Percentiles rank a stretch among this genome's conserved stretches.
Evolutionary conservation across 1,140 invertebrate genomes (phyloP).

Genomic region (Ooceraea biroi): DNA sequence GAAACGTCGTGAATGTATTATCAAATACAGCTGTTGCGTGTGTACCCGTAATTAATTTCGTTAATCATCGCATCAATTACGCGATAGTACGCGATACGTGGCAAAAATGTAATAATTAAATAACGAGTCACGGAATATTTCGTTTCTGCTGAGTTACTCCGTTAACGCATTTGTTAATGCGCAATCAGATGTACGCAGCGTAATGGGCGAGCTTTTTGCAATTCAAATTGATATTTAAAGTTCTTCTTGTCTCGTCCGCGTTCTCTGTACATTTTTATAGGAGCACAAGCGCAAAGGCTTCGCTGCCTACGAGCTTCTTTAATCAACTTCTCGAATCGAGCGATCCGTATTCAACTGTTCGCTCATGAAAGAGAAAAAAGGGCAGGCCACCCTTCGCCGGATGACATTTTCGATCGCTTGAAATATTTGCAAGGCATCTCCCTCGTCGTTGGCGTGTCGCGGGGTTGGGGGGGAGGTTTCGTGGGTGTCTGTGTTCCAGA

Average conservation of each 20-base stretch:
- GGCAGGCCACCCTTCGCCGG: constrained; percentile 10
- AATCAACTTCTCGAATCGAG: constrained; percentile 61
- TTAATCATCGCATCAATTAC: background rate
- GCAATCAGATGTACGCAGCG: background rate
- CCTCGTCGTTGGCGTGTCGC: constrained; percentile 29
- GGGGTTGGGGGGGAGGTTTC: constrained; percentile 18
- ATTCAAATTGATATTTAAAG: constrained; percentile 36
- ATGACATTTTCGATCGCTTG: constrained; percentile 69
- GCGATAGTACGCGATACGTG: too few relatives aligned
- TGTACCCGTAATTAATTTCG: constrained; percentile 3
- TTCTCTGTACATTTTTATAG: background rate
- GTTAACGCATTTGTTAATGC: background rate
- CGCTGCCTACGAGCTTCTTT: constrained; percentile 55
- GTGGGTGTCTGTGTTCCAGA: constrained; percentile 44
- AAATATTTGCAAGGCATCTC: constrained; percentile 62
- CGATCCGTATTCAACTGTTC: constrained; percentile 36
- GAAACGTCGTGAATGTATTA: background rate
- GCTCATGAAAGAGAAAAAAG: constrained; percentile 48
- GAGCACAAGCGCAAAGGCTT: background rate
- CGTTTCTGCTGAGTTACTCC: background rate
- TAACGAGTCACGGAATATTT: background rate
- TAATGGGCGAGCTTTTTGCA: background rate
- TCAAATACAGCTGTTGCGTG: background rate
- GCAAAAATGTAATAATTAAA: too few relatives aligned
- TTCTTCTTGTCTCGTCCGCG: background rate